phyloP scores from a whole-genome alignment of 2,113 vertebrate species.

The Muscicapa adusta region DNA sequence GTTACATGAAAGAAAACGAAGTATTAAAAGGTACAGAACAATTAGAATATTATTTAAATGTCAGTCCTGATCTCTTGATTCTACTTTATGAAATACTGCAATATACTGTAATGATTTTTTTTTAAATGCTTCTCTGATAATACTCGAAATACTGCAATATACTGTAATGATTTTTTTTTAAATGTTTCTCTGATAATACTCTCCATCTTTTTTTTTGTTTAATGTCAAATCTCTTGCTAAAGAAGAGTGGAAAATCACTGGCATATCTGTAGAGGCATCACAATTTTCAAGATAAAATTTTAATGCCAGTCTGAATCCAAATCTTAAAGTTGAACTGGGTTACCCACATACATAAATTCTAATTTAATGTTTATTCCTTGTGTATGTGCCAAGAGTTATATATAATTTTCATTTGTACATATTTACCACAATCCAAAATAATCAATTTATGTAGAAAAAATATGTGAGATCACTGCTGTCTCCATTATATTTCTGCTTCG shows the following conservation, averaged over 20 bases:
- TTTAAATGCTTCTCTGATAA: not conserved
- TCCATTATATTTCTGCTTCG: not conserved
- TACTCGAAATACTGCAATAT: not conserved
- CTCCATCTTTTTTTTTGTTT: not conserved
- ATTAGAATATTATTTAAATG: not conserved
- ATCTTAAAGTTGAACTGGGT: not conserved
- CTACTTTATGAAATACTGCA: not conserved
- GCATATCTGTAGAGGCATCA: not conserved
- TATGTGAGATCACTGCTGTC: not conserved
- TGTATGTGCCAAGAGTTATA: not conserved
- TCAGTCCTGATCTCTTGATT: not conserved
- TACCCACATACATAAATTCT: not conserved
- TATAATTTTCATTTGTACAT: not conserved
- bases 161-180: not conserved
- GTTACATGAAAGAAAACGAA: not conserved
- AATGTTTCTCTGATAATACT: not conserved
- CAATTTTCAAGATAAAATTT: not conserved
- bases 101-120: not conserved
- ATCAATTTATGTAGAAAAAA: not conserved
- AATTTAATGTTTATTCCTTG: not conserved
- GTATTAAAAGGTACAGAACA: not conserved
- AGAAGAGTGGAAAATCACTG: not conserved
- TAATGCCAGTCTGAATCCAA: not conserved
- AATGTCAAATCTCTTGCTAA: not conserved
- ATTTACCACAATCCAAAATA: not conserved